Conservation (phyloP, 2,888 invertebrate genomes). For the Metellina segmentata region DNA sequence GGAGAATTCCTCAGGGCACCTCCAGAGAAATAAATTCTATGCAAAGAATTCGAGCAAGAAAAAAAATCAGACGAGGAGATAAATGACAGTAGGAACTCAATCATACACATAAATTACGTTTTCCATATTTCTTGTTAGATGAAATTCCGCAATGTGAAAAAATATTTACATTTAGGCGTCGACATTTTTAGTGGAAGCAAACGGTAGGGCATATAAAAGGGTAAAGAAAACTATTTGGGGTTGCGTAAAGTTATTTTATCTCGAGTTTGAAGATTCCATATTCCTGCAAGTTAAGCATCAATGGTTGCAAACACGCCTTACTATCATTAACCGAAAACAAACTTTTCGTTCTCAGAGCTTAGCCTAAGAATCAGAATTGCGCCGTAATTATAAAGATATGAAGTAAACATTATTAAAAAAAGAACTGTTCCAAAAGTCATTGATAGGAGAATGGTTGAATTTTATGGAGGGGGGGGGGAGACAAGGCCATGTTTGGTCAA, state of each 20-base stretch:
- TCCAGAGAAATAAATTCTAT: slow-evolving; percentile 38
- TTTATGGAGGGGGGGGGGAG: too few relatives aligned
- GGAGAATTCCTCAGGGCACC: slow-evolving; percentile 15
- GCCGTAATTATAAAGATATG: background rate
- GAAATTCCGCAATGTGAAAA: background rate
- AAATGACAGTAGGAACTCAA: slow-evolving; percentile 20
- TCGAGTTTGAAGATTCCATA: background rate
- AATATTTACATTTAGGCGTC: background rate
- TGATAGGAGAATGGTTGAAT: background rate
- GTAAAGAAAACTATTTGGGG: background rate
- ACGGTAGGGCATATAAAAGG: background rate
- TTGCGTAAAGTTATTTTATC: too few relatives aligned
- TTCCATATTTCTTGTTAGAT: background rate
- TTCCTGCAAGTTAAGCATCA: background rate
- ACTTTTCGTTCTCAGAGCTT: background rate
- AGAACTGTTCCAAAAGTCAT: background rate
- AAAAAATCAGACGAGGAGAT: slow-evolving; percentile 9
- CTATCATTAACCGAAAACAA: too few relatives aligned
- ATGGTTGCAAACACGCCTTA: background rate
- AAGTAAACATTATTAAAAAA: background rate
- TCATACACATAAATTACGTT: background rate
- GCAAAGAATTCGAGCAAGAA: slow-evolving; percentile 33
- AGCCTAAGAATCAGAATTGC: background rate
- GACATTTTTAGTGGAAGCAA: background rate
- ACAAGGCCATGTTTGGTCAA: too few relatives aligned